Base-by-base conservation (phyloP, 1,140 invertebrate species). In the Orussus abietinus region DNA sequence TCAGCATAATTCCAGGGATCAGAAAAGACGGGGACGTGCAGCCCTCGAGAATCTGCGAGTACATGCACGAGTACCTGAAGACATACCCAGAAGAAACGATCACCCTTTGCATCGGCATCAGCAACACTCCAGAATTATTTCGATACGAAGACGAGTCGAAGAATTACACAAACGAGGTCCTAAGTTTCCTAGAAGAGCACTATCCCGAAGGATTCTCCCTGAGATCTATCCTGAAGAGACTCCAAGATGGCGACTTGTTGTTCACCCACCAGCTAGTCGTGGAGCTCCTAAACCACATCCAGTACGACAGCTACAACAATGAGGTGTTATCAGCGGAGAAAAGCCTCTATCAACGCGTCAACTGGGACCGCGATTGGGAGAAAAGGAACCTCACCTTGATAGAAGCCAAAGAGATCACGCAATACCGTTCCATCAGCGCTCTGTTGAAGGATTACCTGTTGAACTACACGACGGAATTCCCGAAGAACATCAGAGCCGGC, bases 131-230 rank as follows among this genome's bases (percentile, higher is more conserved):
- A n/a, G n/a, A n/a, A n/a, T n/a, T n/a, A n/a, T n/a, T n/a, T n/a
- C n/a, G n/a, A n/a, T n/a, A n/a, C n/a, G n/a, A n/a, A n/a, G n/a
- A n/a, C n/a, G n/a, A n/a, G n/a, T n/a, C n/a, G n/a, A n/a, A n/a
- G n/a, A n/a, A n/a, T n/a, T n/a, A n/a, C n/a, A n/a, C n/a, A n/a
- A n/a, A n/a, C n/a, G n/a, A n/a, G n/a, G n/a, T n/a, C n/a, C n/a
- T n/a, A n/a, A n/a, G n/a, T n/a, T n/a, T n/a, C n/a, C n/a, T n/a
- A n/a, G n/a, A n/a, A n/a, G n/a, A 42, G 21, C 20, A 39, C 1
- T 57, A 51, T 20, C 45, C 43, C 2, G 9, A 38, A 13, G 49
- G 51, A 22, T 55, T 59, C 33, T 57, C 49, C 5, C 32, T 48
- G 3, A 2, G 32, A 2, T 14, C 32, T 1, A 19, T 57, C 9